Conservation (phyloP, 2,888 invertebrate species). For the Ormyrus nitidulus region DNA sequence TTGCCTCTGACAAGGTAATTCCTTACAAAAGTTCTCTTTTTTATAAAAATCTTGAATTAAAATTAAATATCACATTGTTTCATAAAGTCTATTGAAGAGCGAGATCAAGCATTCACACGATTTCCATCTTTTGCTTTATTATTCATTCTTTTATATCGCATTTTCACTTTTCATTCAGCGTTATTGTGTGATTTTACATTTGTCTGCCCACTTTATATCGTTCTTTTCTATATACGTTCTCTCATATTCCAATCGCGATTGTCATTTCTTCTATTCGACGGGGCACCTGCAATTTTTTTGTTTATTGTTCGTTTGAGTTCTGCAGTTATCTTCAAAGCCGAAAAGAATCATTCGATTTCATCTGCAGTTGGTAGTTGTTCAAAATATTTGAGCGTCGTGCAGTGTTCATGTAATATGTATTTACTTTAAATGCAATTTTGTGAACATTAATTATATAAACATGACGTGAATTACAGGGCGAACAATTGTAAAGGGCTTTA, state of each 20-base stretch:
- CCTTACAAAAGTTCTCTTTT: neutral
- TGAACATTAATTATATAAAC: too few species aligned
- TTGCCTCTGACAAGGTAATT: too few species aligned
- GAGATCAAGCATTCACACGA: neutral
- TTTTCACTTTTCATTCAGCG: slow-evolving; percentile 39
- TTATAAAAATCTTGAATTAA: slow-evolving; percentile 1
- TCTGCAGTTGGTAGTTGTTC: too few species aligned
- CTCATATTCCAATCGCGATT: slow-evolving; percentile 49
- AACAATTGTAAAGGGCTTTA: too few species aligned
- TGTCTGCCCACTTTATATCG: slow-evolving; percentile 19
- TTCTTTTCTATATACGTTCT: neutral
- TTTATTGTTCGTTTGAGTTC: slow-evolving; percentile 2
- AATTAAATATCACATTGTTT: too few species aligned
- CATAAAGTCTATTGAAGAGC: too few species aligned
- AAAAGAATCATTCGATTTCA: too few species aligned
- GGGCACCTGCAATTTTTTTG: neutral
- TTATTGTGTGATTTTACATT: slow-evolving; percentile 45
- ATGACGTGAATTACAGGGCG: too few species aligned
- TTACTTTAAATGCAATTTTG: too few species aligned
- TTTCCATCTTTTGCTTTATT: slow-evolving; percentile 31
- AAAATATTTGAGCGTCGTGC: too few species aligned
- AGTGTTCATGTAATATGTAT: too few species aligned
- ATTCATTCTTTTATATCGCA: slow-evolving; percentile 35
- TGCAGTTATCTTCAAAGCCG: neutral
- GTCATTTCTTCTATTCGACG: slow-evolving; percentile 33